Conservation (phyloP, 1,140 invertebrate species). For the Cydia splendana region DNA sequence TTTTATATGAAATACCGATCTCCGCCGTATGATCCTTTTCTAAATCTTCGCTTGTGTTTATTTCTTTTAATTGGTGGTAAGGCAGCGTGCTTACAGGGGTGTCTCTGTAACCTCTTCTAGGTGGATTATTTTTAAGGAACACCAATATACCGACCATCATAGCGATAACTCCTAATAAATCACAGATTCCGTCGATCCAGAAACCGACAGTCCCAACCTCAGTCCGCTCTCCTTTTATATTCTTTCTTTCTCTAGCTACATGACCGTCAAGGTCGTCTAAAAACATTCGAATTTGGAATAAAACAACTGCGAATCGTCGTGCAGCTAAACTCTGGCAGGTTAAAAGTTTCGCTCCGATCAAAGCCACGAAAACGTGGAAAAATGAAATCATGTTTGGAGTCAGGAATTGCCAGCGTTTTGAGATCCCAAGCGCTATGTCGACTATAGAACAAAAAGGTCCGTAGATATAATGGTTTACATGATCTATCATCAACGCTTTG, state of each 20-base stretch:
- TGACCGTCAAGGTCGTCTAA: constrained; percentile 90
- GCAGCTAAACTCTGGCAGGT: constrained; percentile 84
- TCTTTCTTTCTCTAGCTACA: constrained; percentile 85
- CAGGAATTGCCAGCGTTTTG: constrained; percentile 82
- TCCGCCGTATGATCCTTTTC: constrained; percentile 79
- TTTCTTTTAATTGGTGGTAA: constrained; percentile 75
- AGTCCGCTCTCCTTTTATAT: constrained; percentile 85
- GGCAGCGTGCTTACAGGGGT: constrained; percentile 73
- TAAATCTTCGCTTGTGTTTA: constrained; percentile 71
- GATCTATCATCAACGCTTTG: constrained; percentile 87
- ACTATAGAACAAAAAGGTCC: constrained; percentile 85
- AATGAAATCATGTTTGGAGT: constrained; percentile 90
- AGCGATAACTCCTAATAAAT: constrained; percentile 85
- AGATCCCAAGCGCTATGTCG: constrained; percentile 83
- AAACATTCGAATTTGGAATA: constrained; percentile 89
- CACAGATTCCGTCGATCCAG: constrained; percentile 87
- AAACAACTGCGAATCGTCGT: constrained; percentile 84
- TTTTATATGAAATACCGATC: constrained; percentile 81
- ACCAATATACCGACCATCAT: constrained; percentile 83
- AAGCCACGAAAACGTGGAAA: constrained; percentile 86
- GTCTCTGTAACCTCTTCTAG: constrained; percentile 84
- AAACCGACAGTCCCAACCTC: constrained; percentile 87
- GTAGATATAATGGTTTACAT: constrained; percentile 88
- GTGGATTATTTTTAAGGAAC: constrained; percentile 85
- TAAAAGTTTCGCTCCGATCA: constrained; percentile 84